phyloP scores from a whole-genome alignment of 1,140 invertebrate species.

The Drosophila arawakana region DNA sequence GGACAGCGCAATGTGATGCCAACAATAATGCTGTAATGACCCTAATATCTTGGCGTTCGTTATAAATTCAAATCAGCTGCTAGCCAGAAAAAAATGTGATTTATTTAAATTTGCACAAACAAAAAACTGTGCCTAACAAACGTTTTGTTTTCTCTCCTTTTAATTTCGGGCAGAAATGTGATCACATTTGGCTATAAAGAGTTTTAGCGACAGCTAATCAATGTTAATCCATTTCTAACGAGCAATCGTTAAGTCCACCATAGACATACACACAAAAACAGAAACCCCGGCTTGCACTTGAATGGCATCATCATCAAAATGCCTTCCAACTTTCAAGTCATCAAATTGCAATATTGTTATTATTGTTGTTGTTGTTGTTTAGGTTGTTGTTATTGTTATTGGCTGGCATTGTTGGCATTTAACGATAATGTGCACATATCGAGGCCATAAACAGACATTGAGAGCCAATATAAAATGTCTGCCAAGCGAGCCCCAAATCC shows the following conservation, averaged over 20 bases:
- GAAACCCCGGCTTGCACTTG: constrained; percentile 25
- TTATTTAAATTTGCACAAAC: constrained; percentile 43
- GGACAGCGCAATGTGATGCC: constrained; percentile 19
- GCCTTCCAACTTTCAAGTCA: constrained; percentile 65
- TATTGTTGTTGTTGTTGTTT: constrained; percentile 21
- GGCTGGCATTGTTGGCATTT: constrained; percentile 59
- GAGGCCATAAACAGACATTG: constrained; percentile 68
- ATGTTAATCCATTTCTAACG: constrained; percentile 81
- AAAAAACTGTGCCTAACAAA: constrained; percentile 1
- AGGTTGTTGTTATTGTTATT: constrained; percentile 2
- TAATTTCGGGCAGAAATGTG: constrained; percentile 17
- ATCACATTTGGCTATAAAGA: not conserved
- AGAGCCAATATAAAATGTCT: constrained; percentile 52
- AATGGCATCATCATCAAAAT: constrained; percentile 70
- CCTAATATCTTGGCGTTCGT: constrained; percentile 35
- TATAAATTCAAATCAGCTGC: constrained; percentile 54
- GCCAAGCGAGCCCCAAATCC: constrained; percentile 14
- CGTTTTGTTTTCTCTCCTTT: constrained; percentile 29
- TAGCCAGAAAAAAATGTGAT: constrained; percentile 53
- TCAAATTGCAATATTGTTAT: constrained; percentile 70
- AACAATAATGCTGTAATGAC: constrained; percentile 25
- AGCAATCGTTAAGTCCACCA: constrained; percentile 57
- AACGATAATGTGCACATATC: constrained; percentile 76
- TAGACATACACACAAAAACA: constrained; percentile 31
- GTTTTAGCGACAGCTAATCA: constrained; percentile 61